Evolutionary conservation across 2,797 vertebrate species (phyloP), one percentile per base, ranked within the genome.

Genomic region (Rhadinocentrus ornatus): DNA sequence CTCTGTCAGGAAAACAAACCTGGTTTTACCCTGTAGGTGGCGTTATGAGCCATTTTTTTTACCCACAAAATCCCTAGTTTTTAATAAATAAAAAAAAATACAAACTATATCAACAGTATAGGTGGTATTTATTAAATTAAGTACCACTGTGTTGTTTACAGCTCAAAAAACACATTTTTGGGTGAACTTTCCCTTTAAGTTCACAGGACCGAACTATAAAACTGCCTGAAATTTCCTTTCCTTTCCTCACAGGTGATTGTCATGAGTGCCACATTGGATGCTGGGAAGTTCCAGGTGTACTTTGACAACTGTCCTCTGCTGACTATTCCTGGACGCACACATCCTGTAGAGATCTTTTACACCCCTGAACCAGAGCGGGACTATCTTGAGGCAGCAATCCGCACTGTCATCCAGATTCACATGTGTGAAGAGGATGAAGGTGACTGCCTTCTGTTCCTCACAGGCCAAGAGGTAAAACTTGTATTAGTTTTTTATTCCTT

Each of bases 371-470:
- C 98, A 0, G 98, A 99, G 90, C 93, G 98, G 41, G 98, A 99
- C 92, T 99, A 99, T 90, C 95, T 99, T 26, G 98, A 99, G 89
- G 98, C 98, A 32, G 97, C 98, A 9, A 99, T 99, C 89, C 96
- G 98, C 83, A 99, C 98, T 0, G 98, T 99, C 77, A 99, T 99
- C 67, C 98, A 99, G 69, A 99, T 99, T 87, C 98, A 99, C 68
- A 99, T 99, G 98, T 99, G 98, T 88, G 98, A 99, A 88, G 98
- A 99, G 67, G 98, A 99, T 0, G 98, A 99, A 82, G 98, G 98
- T 16, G 98, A 99, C 86, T 96, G 97, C 54, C 93, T 99, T 24
- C 95, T 99, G 61, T 99, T 99, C 87, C 96, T 99, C 91, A 99
- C 98, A 16, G 98, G 98, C 79, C 98, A 99, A 91, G 98, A 99